Base-by-base conservation (phyloP, 2,797 vertebrate genomes). In the Diglossa cyanea region DNA sequence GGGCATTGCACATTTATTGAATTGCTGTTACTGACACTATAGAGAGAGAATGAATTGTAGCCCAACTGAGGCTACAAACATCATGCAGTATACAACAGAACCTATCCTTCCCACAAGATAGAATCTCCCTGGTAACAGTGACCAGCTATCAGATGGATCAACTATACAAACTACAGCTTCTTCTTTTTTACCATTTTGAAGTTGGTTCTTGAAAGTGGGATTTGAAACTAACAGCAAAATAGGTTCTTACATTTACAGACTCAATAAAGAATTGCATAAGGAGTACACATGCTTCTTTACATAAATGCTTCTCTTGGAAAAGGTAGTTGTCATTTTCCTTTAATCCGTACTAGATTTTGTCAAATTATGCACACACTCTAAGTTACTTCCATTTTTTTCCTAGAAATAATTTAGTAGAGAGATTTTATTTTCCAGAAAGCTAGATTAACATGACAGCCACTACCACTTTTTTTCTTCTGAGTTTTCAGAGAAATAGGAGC, bases 71-170 rank as follows among this genome's bases (percentile, higher is more conserved):
- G 50, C 11, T 13, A n/a, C 33, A 21, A 51, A 82, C 7, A 20
- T 10, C 39, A 23, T 5, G 25, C 2, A 21, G 15, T 7, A 20
- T 2, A 9, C 8, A 78, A 39, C 3, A 84, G 25, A 65, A 80
- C 10, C 11, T 10, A 31, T 6, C 47, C 17, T 30, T 78, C 44
- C n/a, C 11, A 21, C 7, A 21, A 10, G 3, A 50, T 0, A 7
- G 9, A 10, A 65, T 26, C 15, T 61, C 44, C 26, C 26, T 23
- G 25, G 1, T 30, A 78, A 62, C 30, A 44, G 10, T 6, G 18
- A 50, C 12, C 26, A 26, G 2, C 7, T 13, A 18, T 37, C 76
- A 83, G 23, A 48, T 8, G 11, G 63, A 77, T 39, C 25, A 67
- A 24, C 20, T 14, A 5, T 18, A 61, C 7, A 6, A 58, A 44